Evolutionary conservation across 2,888 invertebrate species (phyloP).

Genomic region (Limnephilus auricula): DNA sequence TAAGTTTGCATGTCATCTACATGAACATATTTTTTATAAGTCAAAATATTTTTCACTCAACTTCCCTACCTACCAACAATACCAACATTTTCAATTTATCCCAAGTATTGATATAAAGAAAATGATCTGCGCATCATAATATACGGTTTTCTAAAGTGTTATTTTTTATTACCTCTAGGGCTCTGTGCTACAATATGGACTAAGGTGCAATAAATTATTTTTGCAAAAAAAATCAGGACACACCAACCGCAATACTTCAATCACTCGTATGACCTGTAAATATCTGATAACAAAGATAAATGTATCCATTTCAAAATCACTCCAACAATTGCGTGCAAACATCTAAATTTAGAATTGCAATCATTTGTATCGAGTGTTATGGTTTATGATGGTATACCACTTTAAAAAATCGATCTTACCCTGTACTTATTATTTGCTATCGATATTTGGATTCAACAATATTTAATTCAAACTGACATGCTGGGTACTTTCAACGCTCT

Average conservation of each 20-base stretch:
- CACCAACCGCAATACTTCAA: not conserved
- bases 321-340: not conserved
- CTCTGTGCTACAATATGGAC: too few species aligned
- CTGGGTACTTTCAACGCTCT: not conserved
- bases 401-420: not conserved
- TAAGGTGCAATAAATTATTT: not conserved
- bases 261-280: not conserved
- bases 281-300: not conserved
- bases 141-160: too few species aligned
- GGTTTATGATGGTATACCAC: not conserved
- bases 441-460: too few species aligned
- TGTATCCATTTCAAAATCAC: not conserved
- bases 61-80: too few species aligned
- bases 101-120: too few species aligned
- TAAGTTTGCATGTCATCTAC: too few species aligned
- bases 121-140: too few species aligned
- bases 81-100: too few species aligned
- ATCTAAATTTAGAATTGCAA: constrained; percentile 19
- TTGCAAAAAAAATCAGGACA: not conserved
- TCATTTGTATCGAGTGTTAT: not conserved
- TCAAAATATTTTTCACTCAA: too few species aligned
- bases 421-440: too few species aligned
- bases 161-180: too few species aligned
- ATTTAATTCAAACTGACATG: not conserved
- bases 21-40: too few species aligned